phyloP scores from a whole-genome alignment of 2,113 vertebrate genomes.

The Salvator merianae region DNA sequence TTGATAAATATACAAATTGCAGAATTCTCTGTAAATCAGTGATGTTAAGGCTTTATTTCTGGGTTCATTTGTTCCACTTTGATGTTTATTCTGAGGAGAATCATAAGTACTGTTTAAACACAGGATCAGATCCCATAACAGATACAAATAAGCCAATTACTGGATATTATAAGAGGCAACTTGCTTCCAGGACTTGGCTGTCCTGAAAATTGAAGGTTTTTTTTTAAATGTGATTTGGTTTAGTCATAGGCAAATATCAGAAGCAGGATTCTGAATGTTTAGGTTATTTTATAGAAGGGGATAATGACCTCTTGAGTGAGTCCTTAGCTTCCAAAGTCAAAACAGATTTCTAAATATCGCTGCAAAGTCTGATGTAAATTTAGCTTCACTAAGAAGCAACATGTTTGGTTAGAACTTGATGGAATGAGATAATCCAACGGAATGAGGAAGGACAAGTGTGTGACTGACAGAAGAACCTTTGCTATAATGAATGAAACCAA shows the following conservation, averaged over 20 bases:
- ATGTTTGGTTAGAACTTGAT: background rate
- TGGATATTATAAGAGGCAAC: background rate
- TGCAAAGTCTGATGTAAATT: background rate
- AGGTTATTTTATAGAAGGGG: background rate
- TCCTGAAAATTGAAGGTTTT: background rate
- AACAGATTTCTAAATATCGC: background rate
- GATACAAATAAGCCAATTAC: background rate
- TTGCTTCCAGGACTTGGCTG: background rate
- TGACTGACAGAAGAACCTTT: accelerated
- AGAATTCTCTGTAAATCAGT: background rate
- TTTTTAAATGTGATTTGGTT: background rate
- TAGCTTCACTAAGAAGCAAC: background rate
- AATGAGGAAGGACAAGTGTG: background rate
- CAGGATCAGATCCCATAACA: background rate
- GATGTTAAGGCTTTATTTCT: background rate
- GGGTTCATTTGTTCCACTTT: background rate
- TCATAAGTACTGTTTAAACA: background rate
- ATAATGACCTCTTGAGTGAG: background rate
- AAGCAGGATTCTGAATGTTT: background rate
- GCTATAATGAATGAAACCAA: background rate
- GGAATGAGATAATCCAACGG: background rate
- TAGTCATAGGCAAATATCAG: background rate
- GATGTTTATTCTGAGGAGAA: background rate
- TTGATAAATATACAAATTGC: background rate
- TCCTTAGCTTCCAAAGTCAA: background rate